These are phyloP conservation scores for Capromys pilorides DNA, from an alignment of 2,797 vertebrate genomes.

Conservation along the genomic window DNA sequence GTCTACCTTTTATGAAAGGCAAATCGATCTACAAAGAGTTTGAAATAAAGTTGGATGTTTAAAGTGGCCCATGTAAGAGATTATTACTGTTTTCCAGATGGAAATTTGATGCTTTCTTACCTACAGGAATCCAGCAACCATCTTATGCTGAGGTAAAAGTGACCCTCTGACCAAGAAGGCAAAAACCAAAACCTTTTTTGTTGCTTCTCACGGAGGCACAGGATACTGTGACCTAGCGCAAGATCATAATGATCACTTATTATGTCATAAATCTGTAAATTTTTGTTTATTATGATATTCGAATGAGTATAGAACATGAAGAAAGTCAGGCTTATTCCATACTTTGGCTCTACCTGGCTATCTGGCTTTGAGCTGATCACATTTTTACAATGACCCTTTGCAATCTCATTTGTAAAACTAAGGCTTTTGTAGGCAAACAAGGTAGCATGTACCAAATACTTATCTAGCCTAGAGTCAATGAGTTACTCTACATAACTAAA, in stretches of 20 bases:
- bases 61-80: not conserved
- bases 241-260: not conserved
- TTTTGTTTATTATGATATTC: not conserved
- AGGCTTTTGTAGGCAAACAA: not conserved
- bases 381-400: not conserved
- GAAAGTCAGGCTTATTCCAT: not conserved
- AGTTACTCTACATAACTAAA: not conserved
- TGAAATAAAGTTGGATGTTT: not conserved
- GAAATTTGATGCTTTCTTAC: not conserved
- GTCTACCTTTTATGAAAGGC: not conserved
- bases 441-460: not conserved
- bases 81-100: not conserved
- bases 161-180: not conserved
- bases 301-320: not conserved
- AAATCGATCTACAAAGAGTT: not conserved
- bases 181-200: not conserved
- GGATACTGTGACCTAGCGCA: not conserved
- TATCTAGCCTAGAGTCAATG: not conserved
- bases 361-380: not conserved
- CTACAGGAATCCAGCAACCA: not conserved
- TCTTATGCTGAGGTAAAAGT: not conserved
- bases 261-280: not conserved
- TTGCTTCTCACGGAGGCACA: not conserved
- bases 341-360: not conserved
- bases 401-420: slow-evolving; percentile 9